Evolutionary conservation across 2,113 vertebrate genomes (phyloP).

Genomic region (Noctilio leporinus): DNA sequence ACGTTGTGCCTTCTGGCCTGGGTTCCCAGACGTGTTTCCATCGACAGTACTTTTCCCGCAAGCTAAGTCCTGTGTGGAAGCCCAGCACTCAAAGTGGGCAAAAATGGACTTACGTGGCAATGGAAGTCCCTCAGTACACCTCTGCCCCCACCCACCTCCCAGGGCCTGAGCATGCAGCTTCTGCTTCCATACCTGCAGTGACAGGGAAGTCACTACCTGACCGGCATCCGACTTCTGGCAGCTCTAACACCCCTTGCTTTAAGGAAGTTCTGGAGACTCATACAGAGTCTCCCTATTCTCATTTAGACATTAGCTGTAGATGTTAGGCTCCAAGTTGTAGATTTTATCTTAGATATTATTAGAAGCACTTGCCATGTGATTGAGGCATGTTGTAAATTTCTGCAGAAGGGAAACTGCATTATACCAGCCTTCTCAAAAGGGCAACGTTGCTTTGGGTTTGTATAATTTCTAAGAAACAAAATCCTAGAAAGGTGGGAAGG

Average conservation of each 20-base stretch:
- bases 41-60: rapidly evolving
- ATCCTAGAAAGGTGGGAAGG: not conserved
- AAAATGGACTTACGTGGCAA: not conserved
- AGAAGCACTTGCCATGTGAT: not conserved
- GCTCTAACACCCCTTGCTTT: not conserved
- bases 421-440: not conserved
- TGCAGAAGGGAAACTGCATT: not conserved
- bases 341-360: not conserved
- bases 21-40: not conserved
- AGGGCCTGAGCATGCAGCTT: not conserved
- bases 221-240: not conserved
- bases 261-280: not conserved
- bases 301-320: too few relatives aligned
- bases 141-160: not conserved
- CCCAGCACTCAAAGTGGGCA: not conserved
- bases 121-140: not conserved
- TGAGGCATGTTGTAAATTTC: not conserved
- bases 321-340: not conserved
- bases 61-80: not conserved
- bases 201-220: not conserved
- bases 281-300: not conserved
- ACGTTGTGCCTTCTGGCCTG: rapidly evolving
- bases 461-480: not conserved
- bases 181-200: not conserved
- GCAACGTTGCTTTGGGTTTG: not conserved